phyloP scores from a whole-genome alignment of 2,113 vertebrate species.

The Panurus biarmicus region DNA sequence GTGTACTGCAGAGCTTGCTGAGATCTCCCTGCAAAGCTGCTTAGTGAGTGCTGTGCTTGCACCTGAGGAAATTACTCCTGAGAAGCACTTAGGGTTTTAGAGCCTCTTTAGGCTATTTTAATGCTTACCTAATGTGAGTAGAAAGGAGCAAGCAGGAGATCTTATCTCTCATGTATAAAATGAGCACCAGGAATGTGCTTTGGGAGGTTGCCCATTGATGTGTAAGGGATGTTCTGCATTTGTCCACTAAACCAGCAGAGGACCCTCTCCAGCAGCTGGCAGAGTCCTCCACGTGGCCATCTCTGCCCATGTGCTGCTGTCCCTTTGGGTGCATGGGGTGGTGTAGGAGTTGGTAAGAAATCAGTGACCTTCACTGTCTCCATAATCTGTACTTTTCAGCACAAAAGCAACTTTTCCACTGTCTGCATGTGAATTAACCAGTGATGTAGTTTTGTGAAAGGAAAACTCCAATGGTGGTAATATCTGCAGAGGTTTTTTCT shows the following conservation, averaged over 20 bases:
- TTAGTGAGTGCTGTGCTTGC: background rate
- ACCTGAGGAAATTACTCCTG: background rate
- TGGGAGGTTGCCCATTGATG: background rate
- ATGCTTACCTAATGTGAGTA: background rate
- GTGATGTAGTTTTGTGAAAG: background rate
- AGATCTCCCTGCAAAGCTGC: background rate
- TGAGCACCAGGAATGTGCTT: background rate
- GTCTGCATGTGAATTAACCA: background rate
- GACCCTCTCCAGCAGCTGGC: background rate
- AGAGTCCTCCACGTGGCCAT: fast-evolving
- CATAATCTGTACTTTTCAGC: background rate
- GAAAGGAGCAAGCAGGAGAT: background rate
- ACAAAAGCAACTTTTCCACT: background rate
- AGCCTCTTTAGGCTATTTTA: background rate
- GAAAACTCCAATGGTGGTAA: background rate
- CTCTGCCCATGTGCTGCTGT: background rate
- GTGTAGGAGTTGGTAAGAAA: background rate
- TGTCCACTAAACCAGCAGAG: background rate
- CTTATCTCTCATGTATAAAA: background rate
- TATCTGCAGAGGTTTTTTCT: background rate
- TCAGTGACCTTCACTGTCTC: background rate
- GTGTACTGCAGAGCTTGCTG: background rate
- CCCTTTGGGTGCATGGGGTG: background rate
- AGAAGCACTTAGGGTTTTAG: background rate
- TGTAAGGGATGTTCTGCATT: background rate